Evolutionary conservation across 2,797 vertebrate species (phyloP).

Genomic region (Phrynocephalus forsythii): DNA sequence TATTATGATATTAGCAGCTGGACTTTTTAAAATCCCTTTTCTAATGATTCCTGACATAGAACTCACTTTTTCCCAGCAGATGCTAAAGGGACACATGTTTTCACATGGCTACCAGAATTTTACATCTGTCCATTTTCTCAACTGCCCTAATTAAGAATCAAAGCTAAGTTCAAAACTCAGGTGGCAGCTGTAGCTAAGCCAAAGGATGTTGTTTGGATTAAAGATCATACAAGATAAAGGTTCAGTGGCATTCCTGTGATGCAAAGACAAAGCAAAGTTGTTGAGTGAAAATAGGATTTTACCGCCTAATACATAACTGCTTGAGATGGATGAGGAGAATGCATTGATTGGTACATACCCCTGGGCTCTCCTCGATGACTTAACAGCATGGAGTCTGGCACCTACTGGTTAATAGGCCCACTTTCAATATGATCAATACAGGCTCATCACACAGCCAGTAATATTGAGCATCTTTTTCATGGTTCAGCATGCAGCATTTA

Average conservation of each 20-base stretch:
- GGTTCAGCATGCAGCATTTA: slow-evolving; percentile 50
- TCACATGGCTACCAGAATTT: background rate
- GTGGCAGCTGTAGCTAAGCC: background rate
- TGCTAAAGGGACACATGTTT: background rate
- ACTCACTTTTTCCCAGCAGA: background rate
- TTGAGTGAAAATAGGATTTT: slow-evolving; percentile 34
- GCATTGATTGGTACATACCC: slow-evolving; percentile 63
- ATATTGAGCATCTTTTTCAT: slow-evolving; percentile 55
- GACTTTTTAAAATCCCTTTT: background rate
- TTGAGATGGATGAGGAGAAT: slow-evolving; percentile 21
- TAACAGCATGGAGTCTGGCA: slow-evolving; percentile 66
- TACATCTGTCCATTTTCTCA: background rate
- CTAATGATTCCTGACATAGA: background rate
- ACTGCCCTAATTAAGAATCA: background rate
- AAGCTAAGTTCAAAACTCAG: background rate
- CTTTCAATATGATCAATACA: slow-evolving; percentile 69
- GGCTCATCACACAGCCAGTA: slow-evolving; percentile 64
- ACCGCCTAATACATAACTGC: slow-evolving; percentile 30
- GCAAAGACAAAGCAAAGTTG: background rate
- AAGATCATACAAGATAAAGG: background rate
- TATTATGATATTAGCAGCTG: background rate
- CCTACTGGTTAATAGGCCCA: slow-evolving; percentile 64
- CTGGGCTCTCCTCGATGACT: slow-evolving; percentile 58
- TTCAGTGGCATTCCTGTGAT: background rate
- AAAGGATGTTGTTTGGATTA: slow-evolving; percentile 7